phyloP scores from a whole-genome alignment of 2,888 invertebrate genomes.

The Rhyacophila evoluta region DNA sequence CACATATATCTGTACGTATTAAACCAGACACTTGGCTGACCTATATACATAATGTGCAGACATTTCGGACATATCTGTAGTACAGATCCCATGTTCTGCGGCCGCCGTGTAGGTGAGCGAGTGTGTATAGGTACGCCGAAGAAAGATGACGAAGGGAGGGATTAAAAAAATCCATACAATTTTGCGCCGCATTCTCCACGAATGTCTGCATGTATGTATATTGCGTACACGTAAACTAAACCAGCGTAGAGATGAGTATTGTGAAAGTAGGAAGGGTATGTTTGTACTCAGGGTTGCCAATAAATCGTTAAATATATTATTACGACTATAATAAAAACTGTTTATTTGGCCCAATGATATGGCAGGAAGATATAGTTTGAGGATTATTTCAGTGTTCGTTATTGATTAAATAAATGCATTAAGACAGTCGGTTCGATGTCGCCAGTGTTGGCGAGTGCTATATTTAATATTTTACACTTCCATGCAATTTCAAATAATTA shows the following conservation, averaged over 20 bases:
- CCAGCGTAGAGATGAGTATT: background rate
- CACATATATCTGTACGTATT: no score
- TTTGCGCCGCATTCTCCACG: conserved; percentile 16
- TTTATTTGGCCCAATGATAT: no score
- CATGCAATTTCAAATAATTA: no score
- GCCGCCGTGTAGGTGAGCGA: background rate
- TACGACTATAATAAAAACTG: no score
- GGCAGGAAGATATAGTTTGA: no score
- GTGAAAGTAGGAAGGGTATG: background rate
- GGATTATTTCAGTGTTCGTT: no score
- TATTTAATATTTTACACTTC: no score
- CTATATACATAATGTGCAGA: background rate
- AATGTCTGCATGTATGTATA: conserved; percentile 3
- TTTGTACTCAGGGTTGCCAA: background rate
- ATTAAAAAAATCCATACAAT: conserved; percentile 22
- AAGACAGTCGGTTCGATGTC: no score
- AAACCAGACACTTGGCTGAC: background rate
- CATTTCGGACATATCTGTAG: background rate
- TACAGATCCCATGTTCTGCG: background rate
- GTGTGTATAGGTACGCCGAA: background rate
- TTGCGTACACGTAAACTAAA: background rate
- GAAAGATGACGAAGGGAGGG: conserved; percentile 22
- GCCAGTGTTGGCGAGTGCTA: no score
- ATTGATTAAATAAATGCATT: no score
- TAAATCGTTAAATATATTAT: no score